phyloP scores from a whole-genome alignment of 2,113 vertebrate species.

The Dasyurus viverrinus region DNA sequence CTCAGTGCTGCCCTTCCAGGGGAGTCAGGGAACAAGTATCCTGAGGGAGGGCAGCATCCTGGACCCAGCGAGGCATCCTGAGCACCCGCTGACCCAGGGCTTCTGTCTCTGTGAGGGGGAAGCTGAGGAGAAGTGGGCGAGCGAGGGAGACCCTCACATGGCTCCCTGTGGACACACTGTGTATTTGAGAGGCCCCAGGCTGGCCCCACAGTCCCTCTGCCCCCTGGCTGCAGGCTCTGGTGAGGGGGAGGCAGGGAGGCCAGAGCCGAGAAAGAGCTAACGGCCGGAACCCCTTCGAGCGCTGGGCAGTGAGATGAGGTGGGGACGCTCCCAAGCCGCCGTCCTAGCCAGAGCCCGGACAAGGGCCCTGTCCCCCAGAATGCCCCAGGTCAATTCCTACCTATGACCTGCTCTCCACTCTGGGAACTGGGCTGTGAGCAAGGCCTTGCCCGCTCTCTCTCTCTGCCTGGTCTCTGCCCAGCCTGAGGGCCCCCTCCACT shows the following conservation, averaged over 20 bases:
- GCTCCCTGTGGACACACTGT: too few species aligned
- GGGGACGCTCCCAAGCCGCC: not conserved
- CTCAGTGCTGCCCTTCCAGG: too few species aligned
- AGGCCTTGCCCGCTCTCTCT: not conserved
- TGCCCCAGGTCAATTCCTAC: not conserved
- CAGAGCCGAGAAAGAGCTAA: not conserved
- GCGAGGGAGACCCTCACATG: not conserved
- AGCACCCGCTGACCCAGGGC: not conserved
- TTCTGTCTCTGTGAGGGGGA: not conserved
- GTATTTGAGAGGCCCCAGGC: too few species aligned
- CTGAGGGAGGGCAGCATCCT: too few species aligned
- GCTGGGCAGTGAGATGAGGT: fast-evolving
- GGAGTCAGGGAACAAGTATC: not conserved
- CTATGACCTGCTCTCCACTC: not conserved
- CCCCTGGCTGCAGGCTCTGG: not conserved
- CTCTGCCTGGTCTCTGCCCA: too few species aligned
- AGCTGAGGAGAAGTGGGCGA: not conserved
- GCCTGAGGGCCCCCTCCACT: too few species aligned
- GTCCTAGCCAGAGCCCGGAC: not conserved
- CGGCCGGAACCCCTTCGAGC: too few species aligned
- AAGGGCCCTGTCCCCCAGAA: not conserved
- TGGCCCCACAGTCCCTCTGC: not conserved
- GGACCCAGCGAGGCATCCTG: not conserved
- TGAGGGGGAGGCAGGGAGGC: not conserved
- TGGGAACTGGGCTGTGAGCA: not conserved